phyloP scores from a whole-genome alignment of 2,113 vertebrate species.

The Prochilodus magdalenae region DNA sequence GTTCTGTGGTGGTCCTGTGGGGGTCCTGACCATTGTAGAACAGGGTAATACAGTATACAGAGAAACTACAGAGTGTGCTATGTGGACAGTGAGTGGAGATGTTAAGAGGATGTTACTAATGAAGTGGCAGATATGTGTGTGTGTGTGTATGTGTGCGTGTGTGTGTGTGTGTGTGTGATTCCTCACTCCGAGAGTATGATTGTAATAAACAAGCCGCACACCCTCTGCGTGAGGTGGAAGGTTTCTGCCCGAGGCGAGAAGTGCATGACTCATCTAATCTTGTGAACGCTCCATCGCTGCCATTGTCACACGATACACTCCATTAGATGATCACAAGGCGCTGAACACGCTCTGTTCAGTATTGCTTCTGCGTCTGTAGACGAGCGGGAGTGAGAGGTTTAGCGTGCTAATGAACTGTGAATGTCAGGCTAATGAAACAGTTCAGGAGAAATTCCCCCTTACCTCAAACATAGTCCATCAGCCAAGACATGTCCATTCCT shows the following conservation, averaged over 20 bases:
- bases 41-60: too few relatives aligned
- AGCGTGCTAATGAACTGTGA: not conserved
- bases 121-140: too few relatives aligned
- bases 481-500: too few relatives aligned
- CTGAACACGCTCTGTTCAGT: slow-evolving; percentile 14
- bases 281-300: slow-evolving; percentile 26
- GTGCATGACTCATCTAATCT: slow-evolving; percentile 32
- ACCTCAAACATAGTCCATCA: too few relatives aligned
- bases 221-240: slow-evolving; percentile 45
- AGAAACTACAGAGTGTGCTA: too few relatives aligned
- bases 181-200: slow-evolving; percentile 8
- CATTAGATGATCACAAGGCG: slow-evolving; percentile 36
- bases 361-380: slow-evolving; percentile 4
- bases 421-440: not conserved
- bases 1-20: too few relatives aligned
- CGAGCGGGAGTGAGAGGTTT: not conserved
- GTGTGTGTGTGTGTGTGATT: too few relatives aligned
- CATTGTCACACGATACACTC: slow-evolving; percentile 46
- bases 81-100: too few relatives aligned
- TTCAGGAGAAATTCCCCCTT: too few relatives aligned
- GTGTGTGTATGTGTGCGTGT: too few relatives aligned
- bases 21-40: too few relatives aligned
- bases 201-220: slow-evolving; percentile 4
- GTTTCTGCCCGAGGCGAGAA: slow-evolving; percentile 33
- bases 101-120: too few relatives aligned